These are phyloP conservation scores for Leptinotarsa tumamoca DNA, from an alignment of 2,888 invertebrate genomes.

Conservation along the genomic window DNA sequence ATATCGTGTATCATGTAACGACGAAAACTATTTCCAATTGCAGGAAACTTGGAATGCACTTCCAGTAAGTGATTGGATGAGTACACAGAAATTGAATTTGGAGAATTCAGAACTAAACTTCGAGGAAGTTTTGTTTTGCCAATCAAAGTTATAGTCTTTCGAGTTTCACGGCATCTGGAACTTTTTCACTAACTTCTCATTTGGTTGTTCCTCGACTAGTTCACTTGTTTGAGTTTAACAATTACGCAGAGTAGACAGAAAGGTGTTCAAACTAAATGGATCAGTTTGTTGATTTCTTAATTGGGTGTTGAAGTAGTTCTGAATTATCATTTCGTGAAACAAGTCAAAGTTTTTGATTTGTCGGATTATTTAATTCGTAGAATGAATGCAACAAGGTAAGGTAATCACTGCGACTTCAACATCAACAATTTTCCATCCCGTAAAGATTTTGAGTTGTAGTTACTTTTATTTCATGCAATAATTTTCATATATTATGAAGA, in stretches of 20 bases:
- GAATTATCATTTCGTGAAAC: no score
- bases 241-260: background rate
- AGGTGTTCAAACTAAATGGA: background rate
- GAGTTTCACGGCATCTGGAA: background rate
- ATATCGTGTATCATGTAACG: constrained; percentile 6
- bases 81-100: constrained; percentile 5
- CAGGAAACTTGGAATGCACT: constrained; percentile 8
- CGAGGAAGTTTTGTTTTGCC: constrained; percentile 7
- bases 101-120: background rate
- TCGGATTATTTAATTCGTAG: no score
- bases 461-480: no score
- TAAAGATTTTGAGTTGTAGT: no score
- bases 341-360: no score
- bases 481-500: no score
- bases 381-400: no score
- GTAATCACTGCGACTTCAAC: no score
- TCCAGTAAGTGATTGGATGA: constrained; percentile 2
- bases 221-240: constrained; percentile 1
- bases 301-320: background rate
- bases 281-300: background rate
- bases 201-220: background rate
- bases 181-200: background rate
- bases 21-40: background rate
- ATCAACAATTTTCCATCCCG: no score
- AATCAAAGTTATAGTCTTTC: constrained; percentile 10